Percentiles rank a stretch among this genome's conserved stretches.
phyloP scores from a whole-genome alignment of 2,888 invertebrate genomes.

The Sarcophaga variegata region DNA sequence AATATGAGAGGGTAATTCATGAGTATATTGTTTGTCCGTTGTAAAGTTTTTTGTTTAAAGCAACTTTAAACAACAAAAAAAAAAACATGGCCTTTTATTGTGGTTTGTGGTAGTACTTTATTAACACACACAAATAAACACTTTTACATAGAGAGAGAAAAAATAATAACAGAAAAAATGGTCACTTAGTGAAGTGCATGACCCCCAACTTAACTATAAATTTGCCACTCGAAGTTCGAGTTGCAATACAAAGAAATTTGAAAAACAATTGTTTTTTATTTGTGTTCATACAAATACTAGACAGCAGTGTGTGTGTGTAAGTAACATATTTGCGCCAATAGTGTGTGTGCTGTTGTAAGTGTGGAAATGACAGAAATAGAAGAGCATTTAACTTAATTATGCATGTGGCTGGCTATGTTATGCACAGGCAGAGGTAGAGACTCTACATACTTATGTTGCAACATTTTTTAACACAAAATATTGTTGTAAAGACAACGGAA shows the following conservation, averaged over 20 bases:
- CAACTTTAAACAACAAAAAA: background rate
- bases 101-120: constrained; percentile 37
- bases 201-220: constrained; percentile 30
- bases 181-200: constrained; percentile 54
- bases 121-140: background rate
- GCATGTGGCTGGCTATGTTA: background rate
- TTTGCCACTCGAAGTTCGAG: constrained; percentile 11
- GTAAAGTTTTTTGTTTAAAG: background rate
- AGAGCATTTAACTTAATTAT: background rate
- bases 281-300: too few relatives aligned
- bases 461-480: background rate
- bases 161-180: constrained; percentile 14
- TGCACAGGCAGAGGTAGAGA: background rate
- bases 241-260: background rate
- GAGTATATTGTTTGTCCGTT: background rate
- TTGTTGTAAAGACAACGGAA: constrained; percentile 15
- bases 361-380: background rate
- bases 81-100: constrained; percentile 46
- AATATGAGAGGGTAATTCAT: background rate
- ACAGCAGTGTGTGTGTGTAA: background rate
- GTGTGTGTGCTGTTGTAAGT: too few relatives aligned
- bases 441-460: background rate
- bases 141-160: background rate
- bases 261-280: background rate
- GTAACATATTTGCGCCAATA: background rate